Conservation (phyloP, 2,113 vertebrate genomes). For the Pagrus major region DNA sequence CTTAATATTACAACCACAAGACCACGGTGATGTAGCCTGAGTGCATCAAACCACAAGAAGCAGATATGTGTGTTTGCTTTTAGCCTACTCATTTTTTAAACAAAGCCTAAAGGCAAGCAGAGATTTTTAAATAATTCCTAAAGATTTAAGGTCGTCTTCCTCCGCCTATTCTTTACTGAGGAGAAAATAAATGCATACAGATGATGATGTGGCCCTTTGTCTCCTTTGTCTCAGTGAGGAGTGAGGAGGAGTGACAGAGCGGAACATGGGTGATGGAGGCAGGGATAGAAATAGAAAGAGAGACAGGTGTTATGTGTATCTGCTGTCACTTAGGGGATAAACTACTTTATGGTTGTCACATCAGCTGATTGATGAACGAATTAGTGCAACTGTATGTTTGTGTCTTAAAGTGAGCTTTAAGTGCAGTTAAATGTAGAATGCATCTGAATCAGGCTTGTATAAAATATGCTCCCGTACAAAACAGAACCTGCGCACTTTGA, state of each 20-base stretch:
- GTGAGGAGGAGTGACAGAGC: background rate
- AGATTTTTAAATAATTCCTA: background rate
- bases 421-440: background rate
- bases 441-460: background rate
- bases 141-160: background rate
- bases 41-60: slow-evolving; percentile 28
- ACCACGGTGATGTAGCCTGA: background rate
- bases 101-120: slow-evolving; percentile 8
- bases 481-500: background rate
- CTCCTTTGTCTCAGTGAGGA: background rate
- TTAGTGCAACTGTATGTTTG: background rate
- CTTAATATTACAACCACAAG: slow-evolving; percentile 24
- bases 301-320: slow-evolving; percentile 1
- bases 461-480: background rate
- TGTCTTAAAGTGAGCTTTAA: background rate
- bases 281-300: background rate
- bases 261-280: background rate
- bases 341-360: background rate
- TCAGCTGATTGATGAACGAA: background rate
- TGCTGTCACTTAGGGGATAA: background rate
- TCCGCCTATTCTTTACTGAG: background rate
- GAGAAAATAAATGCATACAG: background rate
- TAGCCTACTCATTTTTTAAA: background rate
- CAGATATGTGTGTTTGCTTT: slow-evolving; percentile 14
- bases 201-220: slow-evolving; percentile 1